A percentile compares a stretch with the other conserved stretches of the same genome.
Conservation (phyloP, 1,140 invertebrate species). For the Leptopilina clavipes region DNA sequence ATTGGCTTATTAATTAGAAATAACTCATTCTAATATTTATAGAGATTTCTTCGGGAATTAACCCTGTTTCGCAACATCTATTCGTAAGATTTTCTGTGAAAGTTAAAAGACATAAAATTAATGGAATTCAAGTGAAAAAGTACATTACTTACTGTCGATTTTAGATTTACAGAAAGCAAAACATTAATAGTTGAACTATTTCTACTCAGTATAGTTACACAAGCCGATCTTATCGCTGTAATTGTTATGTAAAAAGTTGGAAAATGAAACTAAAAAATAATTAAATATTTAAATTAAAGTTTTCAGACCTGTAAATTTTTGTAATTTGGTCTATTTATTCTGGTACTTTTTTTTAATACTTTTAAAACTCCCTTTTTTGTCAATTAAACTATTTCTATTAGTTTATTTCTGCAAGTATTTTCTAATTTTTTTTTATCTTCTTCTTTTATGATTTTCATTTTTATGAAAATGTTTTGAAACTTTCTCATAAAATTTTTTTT, state of each 20-base stretch:
- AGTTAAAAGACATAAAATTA: slow-evolving; percentile 25
- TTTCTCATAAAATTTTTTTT: too few species aligned
- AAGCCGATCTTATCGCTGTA: not conserved
- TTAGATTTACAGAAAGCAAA: not conserved
- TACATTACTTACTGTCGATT: not conserved
- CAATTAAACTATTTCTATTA: too few species aligned
- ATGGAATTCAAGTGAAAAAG: not conserved
- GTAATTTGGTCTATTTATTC: too few species aligned
- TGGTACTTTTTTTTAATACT: too few species aligned
- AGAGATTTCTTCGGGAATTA: not conserved
- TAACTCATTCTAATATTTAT: not conserved
- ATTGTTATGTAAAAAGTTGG: not conserved
- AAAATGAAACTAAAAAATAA: not conserved
- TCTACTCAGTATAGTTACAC: not conserved
- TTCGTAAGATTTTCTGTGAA: slow-evolving; percentile 5
- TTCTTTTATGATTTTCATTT: too few species aligned
- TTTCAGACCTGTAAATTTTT: too few species aligned
- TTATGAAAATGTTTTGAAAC: too few species aligned
- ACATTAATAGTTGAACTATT: not conserved
- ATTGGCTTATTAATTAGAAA: slow-evolving; percentile 10
- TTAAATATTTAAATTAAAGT: not conserved
- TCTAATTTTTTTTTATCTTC: too few species aligned
- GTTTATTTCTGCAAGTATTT: too few species aligned
- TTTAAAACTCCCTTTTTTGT: too few species aligned
- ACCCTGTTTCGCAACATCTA: not conserved